Evolutionary conservation across 2,113 vertebrate genomes (phyloP), one percentile per base, ranked within the genome.

Genomic region (Acanthochromis polyacanthus): DNA sequence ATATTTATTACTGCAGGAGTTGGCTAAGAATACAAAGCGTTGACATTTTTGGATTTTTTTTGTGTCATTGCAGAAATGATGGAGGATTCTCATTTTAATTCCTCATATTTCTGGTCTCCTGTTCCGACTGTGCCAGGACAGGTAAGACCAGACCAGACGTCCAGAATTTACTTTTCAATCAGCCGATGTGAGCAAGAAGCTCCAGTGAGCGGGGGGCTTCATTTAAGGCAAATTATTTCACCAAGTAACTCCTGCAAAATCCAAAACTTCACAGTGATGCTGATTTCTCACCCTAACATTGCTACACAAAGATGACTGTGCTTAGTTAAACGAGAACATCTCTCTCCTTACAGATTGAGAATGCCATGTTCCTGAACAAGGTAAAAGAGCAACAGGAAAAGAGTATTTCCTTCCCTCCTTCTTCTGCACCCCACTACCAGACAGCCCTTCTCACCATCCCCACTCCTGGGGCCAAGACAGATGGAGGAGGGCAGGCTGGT

Each of bases 81-180:
- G 98, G 98, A 99, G 94, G 98, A 99, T 93, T 98, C 98, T 95
- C 97, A 98, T 93, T 99, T 99, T 93, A 99, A 98, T 94, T 98
- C 97, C 81, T 97, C 97, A 0, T 99, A 99, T 94, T 99, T 99
- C 94, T 99, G 98, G 98, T 97, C 98, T 86, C 97, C 96, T 17
- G 95, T 98, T 76, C 96, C 96, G 71, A 95, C 97, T 3, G 96
- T 99, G 80, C 96, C 96, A 56, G 97, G 97, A 93, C 98, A 98
- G 96, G 97, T 99, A 94, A 91, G 74, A 28, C 32, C 16, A 4
- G 36, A 59, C 10, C 22, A 50, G 16, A 15, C 17, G 14, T 48
- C 45, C 2, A 38, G 12, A 57, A 30, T 71, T 71, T 17, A 32
- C 38, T 40, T 20, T 1, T 28, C 20, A 55, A 25, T 38, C 8